Base-by-base conservation (phyloP, 2,888 invertebrate species). In the Drosophila tanythrix region DNA sequence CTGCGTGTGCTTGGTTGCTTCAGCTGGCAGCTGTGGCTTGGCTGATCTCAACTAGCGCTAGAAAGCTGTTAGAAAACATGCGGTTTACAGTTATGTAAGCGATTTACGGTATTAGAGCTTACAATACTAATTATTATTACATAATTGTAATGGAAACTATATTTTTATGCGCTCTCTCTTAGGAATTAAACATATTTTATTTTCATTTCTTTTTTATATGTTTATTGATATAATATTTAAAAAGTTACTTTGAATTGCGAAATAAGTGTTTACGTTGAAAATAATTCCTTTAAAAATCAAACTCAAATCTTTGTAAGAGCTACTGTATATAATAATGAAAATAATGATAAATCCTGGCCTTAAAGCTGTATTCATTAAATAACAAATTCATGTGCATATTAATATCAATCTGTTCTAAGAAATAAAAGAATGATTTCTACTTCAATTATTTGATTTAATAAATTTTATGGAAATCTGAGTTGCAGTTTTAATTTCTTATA, bases 41-140 rank as follows among this genome's bases (percentile, higher is more conserved):
- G 73, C 65, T 59, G 78, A 78, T 78, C 78, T 58, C 38, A 57
- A 18, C 60, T 46, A 27, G 43, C 50, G 36, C 18, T 50, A 31
- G 50, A 6, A 10, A 55, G 33, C 48, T 52, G 2, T 29, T 36
- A 21, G 8, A 10, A 43, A 59, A 53, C 27, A 40, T 52, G 29
- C 18, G 2, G 27, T 10, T 35, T n/a, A 43, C 21, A 40, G 46
- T 31, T 40, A 62, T 18, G 18, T 13, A n/a, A 0, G 21, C 3
- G 43, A 15, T 13, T n/a, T 52, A 1, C 33, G n/a, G 8, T 6
- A 8, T 51, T 29, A 10, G 27, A 27, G 27, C 8, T 50, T n/a
- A 18, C n/a, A 11, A 43, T 11, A 10, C 2, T 10, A n/a, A 40
- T 40, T 11, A 4, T 5, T 10, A 40, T 15, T 8, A 7, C 21